Evolutionary conservation across 2,797 vertebrate genomes (phyloP), one percentile per base, ranked within the genome.

Genomic region (Gymnocypris eckloni): DNA sequence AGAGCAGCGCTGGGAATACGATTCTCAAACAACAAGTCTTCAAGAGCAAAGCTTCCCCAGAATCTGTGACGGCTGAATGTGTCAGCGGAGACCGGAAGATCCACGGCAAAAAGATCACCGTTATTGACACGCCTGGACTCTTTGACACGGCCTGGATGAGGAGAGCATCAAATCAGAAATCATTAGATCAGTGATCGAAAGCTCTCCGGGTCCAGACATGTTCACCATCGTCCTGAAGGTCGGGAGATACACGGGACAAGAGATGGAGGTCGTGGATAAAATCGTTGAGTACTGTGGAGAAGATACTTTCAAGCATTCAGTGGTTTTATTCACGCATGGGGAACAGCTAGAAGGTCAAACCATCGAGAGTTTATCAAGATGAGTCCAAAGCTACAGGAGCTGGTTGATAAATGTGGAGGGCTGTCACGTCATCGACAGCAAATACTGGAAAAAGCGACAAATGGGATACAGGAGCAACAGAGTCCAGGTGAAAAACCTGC

Each of bases 151-250:
- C 7, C 4, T 81, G 16, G 4, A 71, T 41, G 77, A 87, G 20
- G 59, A 84, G 3, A 11, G 72, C 43, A 37, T 89, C 18, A 91
- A 79, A 43, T 3, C 59, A 0, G 91, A 92, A 78, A 87, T 93
- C 13, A 4, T 92, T 59, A 81, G 22, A 0, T 92, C 91, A 0
- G 82, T 93, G 33, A 88, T 86, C 4, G 91, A 93, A 77, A 89
- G 89, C 20, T 78, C 92, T 37, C 92, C 93, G 3, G 92, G 92
- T 64, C 90, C 91, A 8, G 91, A 94, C 8, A 90, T 89, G n/a
- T 93, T 94, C 52, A 85, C 93, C 77, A 90, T 94, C 22, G 89
- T 94, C 39, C 91, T 94, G 0, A 93, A 91, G 87, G 93, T 94
- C 13, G 93, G 90, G 0, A 91, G 88, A 70, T 94, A 89, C 88